Evolutionary conservation across 2,113 vertebrate species (phyloP), one percentile per base, ranked within the genome.

Genomic region (Coturnix japonica): DNA sequence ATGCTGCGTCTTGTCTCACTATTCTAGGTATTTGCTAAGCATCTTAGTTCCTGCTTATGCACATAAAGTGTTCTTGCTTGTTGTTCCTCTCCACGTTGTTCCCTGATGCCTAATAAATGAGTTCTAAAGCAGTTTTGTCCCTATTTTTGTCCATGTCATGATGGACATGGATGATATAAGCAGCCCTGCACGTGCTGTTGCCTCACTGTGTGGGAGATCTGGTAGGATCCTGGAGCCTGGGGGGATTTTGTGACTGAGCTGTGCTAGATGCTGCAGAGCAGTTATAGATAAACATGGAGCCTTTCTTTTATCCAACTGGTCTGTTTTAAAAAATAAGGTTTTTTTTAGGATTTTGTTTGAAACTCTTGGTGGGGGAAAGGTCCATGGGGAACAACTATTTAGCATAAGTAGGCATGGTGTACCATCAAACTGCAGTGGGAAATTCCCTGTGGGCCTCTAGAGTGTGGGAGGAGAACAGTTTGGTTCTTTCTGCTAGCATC

Each of bases 401-500:
- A 19, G 15, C 64, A 31, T 11, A 13, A 59, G 16, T 4, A 25
- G 37, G 25, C 46, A 26, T 20, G 46, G 14, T 0, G 0, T 13
- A 41, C 13, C 18, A 3, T 70, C 31, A 71, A 71, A 33, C 67
- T 80, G 14, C 49, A 65, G 60, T 0, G 3, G 33, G 26, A 41
- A 0, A 1, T 37, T 86, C 51, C 13, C 49, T 37, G 37, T n/a
- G 35, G 15, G 4, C 18, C 22, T 61, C 17, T 8, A 0, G 22
- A 25, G 9, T n/a, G 35, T 5, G 0, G 0, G 2, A 35, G 16
- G 57, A 71, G 65, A 76, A 35, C 0, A 0, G 1, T 46, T 71
- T 0, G 0, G 13, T 44, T 21, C 60, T 79, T 83, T 59, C 65
- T 28, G 37, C 31, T 25, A 60, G 13, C 39, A 60, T 72, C 47